Conservation (phyloP, 2,888 invertebrate species). For the Alloscopus bannaensis region DNA sequence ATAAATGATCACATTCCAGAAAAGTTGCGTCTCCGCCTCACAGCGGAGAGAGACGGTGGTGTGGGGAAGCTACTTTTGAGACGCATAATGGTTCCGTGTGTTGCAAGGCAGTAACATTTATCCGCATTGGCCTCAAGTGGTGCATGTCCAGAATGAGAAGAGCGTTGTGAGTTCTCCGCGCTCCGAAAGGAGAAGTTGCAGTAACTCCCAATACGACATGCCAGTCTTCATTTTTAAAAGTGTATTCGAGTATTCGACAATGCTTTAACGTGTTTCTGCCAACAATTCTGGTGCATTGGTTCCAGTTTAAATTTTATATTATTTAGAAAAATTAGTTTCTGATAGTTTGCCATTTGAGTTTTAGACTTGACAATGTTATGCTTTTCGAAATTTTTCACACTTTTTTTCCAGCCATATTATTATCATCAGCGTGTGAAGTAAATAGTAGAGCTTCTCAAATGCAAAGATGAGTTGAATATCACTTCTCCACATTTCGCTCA, state of each 20-base stretch:
- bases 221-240: neutral
- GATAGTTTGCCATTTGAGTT: neutral
- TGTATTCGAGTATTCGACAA: too few relatives aligned
- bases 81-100: slow-evolving; percentile 59
- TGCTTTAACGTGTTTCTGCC: too few relatives aligned
- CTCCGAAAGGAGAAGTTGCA: neutral
- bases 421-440: too few relatives aligned
- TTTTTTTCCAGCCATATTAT: too few relatives aligned
- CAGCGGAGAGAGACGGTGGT: slow-evolving; percentile 1
- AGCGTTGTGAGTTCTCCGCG: neutral
- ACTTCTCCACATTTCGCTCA: too few relatives aligned
- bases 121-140: slow-evolving; percentile 62
- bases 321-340: neutral
- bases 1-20: slow-evolving; percentile 1
- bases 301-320: too few relatives aligned
- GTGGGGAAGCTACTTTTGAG: slow-evolving; percentile 49
- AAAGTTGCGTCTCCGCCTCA: slow-evolving; percentile 14
- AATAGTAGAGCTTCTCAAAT: too few relatives aligned
- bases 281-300: too few relatives aligned
- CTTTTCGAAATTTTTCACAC: too few relatives aligned
- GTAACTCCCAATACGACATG: neutral
- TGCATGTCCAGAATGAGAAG: slow-evolving; percentile 45
- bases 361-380: too few relatives aligned
- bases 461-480: too few relatives aligned
- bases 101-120: slow-evolving; percentile 56